Conservation (phyloP, 2,113 vertebrate species). For the Mesembrinibis cayennensis region DNA sequence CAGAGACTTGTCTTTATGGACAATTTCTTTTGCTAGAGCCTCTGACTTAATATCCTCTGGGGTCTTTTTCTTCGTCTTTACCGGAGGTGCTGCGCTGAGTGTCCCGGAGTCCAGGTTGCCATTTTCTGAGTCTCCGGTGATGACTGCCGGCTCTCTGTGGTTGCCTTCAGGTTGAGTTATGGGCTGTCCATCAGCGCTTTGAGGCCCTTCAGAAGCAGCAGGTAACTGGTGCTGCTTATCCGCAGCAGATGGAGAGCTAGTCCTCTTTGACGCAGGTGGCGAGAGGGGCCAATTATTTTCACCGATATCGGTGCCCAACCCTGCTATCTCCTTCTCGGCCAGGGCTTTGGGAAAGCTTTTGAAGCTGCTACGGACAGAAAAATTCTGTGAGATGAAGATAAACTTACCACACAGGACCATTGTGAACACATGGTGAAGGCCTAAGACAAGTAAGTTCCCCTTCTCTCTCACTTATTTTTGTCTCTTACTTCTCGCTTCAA, state of each 20-base stretch:
- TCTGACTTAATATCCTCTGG: slow-evolving; percentile 84
- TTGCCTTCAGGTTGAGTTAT: neutral
- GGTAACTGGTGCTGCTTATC: neutral
- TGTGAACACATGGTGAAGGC: neutral
- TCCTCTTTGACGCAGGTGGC: neutral
- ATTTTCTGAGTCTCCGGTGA: neutral
- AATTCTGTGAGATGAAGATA: slow-evolving; percentile 9
- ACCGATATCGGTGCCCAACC: neutral
- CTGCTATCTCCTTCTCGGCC: neutral
- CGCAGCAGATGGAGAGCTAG: neutral
- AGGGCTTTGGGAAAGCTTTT: slow-evolving; percentile 42
- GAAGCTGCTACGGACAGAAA: slow-evolving; percentile 37
- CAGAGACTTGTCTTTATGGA: slow-evolving; percentile 85
- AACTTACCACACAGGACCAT: neutral
- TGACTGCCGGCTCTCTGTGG: neutral
- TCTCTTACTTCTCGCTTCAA: neutral
- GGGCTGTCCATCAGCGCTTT: neutral
- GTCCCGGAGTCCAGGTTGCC: neutral
- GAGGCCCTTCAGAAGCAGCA: neutral
- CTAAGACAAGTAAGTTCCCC: neutral
- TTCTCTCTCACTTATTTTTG: neutral
- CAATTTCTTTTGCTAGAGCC: slow-evolving; percentile 83
- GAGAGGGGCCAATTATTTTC: neutral
- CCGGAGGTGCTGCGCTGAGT: neutral
- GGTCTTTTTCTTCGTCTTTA: slow-evolving; percentile 71